Conservation (phyloP, 2,888 invertebrate genomes). For the Neoscelio sp. region DNA sequence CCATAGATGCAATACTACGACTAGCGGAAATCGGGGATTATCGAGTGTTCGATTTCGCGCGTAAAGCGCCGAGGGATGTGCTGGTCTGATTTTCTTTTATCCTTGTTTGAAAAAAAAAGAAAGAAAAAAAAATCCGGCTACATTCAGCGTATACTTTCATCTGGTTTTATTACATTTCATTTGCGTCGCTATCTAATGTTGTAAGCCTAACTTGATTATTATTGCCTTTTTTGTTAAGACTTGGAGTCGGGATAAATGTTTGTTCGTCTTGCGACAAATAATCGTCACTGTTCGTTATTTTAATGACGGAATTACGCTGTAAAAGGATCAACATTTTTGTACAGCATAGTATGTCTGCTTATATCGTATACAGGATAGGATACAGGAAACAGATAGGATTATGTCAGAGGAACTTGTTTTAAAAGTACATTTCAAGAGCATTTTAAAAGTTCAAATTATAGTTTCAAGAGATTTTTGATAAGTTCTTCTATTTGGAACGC, state of each 20-base stretch:
- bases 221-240: slow-evolving; percentile 16
- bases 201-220: slow-evolving; percentile 26
- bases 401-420: too few relatives aligned
- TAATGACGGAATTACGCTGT: too few relatives aligned
- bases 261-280: too few relatives aligned
- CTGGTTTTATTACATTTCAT: slow-evolving; percentile 46
- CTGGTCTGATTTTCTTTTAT: slow-evolving; percentile 55
- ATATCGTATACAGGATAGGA: too few relatives aligned
- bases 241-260: slow-evolving; percentile 5
- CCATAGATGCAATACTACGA: slow-evolving; percentile 62
- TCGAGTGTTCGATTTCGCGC: slow-evolving; percentile 68
- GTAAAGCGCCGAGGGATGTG: slow-evolving; percentile 57
- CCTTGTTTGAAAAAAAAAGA: slow-evolving; percentile 41
- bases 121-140: slow-evolving; percentile 10
- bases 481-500: too few relatives aligned
- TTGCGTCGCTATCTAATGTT: slow-evolving; percentile 36
- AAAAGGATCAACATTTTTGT: too few relatives aligned
- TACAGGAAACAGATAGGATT: too few relatives aligned
- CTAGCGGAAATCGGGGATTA: slow-evolving; percentile 67
- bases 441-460: too few relatives aligned
- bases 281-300: too few relatives aligned
- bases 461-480: too few relatives aligned
- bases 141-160: slow-evolving; percentile 2
- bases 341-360: too few relatives aligned
- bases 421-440: too few relatives aligned